These are phyloP conservation scores for Sebastes cheni DNA, from an alignment of 2,797 vertebrate genomes.

Conservation along the genomic window DNA sequence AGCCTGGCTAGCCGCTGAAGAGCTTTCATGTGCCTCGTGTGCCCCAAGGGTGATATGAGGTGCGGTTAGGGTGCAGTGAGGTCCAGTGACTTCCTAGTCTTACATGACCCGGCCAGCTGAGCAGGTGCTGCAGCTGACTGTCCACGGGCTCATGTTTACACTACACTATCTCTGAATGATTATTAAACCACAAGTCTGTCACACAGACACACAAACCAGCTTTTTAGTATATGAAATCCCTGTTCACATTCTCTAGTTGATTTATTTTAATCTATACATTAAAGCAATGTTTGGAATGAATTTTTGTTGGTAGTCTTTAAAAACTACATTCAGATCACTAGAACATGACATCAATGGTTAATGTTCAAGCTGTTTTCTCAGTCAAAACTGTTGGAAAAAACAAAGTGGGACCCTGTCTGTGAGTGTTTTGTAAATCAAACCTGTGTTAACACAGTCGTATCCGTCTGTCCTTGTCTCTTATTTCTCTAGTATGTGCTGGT, in stretches of 20 bases:
- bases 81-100: slow-evolving; percentile 10
- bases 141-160: background rate
- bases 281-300: background rate
- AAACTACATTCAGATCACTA: background rate
- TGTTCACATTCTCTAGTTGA: too few species aligned
- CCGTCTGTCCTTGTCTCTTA: slow-evolving; percentile 10
- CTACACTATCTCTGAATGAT: background rate
- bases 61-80: background rate
- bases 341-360: background rate
- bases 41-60: slow-evolving; percentile 6
- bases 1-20: slow-evolving; percentile 82
- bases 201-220: background rate
- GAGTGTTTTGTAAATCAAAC: background rate
- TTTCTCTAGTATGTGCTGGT: slow-evolving; percentile 89
- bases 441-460: slow-evolving; percentile 5
- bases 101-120: slow-evolving; percentile 24
- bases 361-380: background rate
- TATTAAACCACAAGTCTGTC: background rate
- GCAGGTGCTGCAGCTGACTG: slow-evolving; percentile 25
- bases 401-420: background rate
- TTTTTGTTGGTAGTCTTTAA: background rate
- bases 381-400: background rate
- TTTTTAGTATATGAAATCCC: background rate
- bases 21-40: slow-evolving; percentile 53
- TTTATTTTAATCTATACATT: background rate